These are phyloP conservation scores for Trichopoda pennipes DNA, from an alignment of 2,888 invertebrate species.

Conservation along the genomic window DNA sequence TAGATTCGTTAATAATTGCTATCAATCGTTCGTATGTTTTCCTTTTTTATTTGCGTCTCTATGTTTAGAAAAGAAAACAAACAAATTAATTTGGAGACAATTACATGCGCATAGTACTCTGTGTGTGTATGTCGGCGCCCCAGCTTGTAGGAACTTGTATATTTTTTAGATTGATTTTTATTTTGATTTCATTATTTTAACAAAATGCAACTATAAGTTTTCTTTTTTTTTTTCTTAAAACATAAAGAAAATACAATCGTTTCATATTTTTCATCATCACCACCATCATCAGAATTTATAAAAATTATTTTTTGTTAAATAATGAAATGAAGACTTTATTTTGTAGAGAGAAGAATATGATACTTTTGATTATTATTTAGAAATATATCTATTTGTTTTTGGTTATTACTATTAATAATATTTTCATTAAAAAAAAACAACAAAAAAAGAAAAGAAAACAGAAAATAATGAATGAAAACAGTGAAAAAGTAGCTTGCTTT, in stretches of 20 bases:
- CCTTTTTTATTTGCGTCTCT: conserved; percentile 56
- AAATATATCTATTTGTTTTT: conserved; percentile 34
- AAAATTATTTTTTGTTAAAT: conserved; percentile 66
- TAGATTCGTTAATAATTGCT: conserved; percentile 71
- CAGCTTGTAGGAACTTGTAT: conserved; percentile 67
- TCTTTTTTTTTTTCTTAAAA: conserved; percentile 44
- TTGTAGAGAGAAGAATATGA: conserved; percentile 59
- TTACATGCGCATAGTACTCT: conserved; percentile 20
- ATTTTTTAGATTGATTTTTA: conserved; percentile 65
- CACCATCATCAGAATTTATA: conserved; percentile 35
- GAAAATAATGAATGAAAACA: not conserved
- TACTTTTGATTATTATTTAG: conserved; percentile 24
- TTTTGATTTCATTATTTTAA: conserved; percentile 63
- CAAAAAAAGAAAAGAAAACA: not conserved
- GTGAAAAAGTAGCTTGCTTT: conserved; percentile 37
- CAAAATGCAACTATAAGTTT: conserved; percentile 64
- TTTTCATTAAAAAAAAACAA: not conserved
- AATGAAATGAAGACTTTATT: conserved; percentile 62
- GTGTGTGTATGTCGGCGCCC: conserved; percentile 53
- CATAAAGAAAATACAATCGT: conserved; percentile 55
- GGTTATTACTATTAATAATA: conserved; percentile 21
- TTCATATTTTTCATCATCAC: conserved; percentile 58
- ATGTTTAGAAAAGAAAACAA: conserved; percentile 58
- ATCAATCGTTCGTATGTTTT: conserved; percentile 50
- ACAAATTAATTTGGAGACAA: conserved; percentile 44